These are phyloP conservation scores for Pimephales promelas DNA, from an alignment of 2,113 vertebrate species.

Conservation along the genomic window DNA sequence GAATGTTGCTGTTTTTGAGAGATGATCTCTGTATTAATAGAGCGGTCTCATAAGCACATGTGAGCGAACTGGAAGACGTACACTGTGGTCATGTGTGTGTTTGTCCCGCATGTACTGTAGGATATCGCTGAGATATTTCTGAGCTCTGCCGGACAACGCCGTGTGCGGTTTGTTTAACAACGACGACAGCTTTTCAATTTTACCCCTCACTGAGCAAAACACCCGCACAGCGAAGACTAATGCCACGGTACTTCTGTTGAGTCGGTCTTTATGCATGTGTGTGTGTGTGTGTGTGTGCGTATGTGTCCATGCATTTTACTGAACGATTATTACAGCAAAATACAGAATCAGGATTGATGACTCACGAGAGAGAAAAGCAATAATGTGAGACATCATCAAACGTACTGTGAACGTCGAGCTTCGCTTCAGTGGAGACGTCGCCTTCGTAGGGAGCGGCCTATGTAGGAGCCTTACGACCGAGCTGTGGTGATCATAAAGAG, in stretches of 20 bases:
- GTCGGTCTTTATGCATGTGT: not conserved
- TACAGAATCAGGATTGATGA: not conserved
- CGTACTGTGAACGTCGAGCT: not conserved
- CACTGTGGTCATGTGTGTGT: conserved; percentile 55
- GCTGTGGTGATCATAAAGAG: not conserved
- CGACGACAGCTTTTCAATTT: conserved; percentile 79
- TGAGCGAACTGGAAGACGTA: conserved; percentile 58
- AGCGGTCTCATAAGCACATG: too few relatives aligned
- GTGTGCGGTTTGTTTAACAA: conserved; percentile 77
- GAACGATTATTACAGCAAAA: not conserved
- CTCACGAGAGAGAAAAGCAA: not conserved
- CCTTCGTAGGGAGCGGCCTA: not conserved
- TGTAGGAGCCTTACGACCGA: not conserved
- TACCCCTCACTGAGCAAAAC: conserved; percentile 72
- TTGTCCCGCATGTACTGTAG: not conserved
- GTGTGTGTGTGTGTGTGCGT: not conserved
- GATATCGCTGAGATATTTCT: not conserved
- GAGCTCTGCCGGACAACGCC: conserved; percentile 65
- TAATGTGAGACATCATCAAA: not conserved
- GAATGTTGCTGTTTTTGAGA: too few relatives aligned
- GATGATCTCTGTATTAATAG: too few relatives aligned
- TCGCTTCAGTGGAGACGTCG: not conserved
- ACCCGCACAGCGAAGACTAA: conserved; percentile 71
- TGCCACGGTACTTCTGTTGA: conserved; percentile 59
- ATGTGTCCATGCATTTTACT: not conserved